phyloP scores from a whole-genome alignment of 2,888 invertebrate species.

The Ormia ochracea region DNA sequence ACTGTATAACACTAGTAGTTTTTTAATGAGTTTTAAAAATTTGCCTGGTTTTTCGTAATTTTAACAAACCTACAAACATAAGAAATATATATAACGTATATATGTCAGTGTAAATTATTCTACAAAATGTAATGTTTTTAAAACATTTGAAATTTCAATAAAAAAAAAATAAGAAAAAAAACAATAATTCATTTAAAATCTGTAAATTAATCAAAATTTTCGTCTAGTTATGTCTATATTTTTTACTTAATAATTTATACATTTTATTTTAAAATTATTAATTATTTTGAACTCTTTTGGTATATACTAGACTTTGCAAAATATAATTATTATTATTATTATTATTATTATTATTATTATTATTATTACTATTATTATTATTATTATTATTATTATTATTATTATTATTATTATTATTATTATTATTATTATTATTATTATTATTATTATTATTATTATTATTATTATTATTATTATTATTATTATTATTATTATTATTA shows the following conservation, averaged over 20 bases:
- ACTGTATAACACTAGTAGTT: neutral
- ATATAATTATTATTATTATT: neutral
- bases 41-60: conserved; percentile 34
- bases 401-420: neutral
- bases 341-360: neutral
- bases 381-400: neutral
- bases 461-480: neutral
- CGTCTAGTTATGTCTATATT: conserved; percentile 8
- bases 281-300: conserved; percentile 8
- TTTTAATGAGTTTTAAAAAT: neutral
- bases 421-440: neutral
- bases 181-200: conserved; percentile 24
- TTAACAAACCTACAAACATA: conserved; percentile 15
- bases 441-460: neutral
- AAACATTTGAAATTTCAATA: conserved; percentile 9
- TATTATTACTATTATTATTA: neutral
- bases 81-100: too few relatives aligned
- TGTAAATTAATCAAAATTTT: conserved; percentile 60
- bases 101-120: conserved; percentile 39
- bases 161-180: conserved; percentile 14
- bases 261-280: conserved; percentile 23
- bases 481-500: neutral
- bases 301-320: neutral
- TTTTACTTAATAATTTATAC: conserved; percentile 26
- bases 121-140: conserved; percentile 46